Percentiles rank a stretch among this genome's conserved stretches.
Evolutionary conservation across 1,140 invertebrate species (phyloP).

Genomic region (Dinothrombium tinctorium): DNA sequence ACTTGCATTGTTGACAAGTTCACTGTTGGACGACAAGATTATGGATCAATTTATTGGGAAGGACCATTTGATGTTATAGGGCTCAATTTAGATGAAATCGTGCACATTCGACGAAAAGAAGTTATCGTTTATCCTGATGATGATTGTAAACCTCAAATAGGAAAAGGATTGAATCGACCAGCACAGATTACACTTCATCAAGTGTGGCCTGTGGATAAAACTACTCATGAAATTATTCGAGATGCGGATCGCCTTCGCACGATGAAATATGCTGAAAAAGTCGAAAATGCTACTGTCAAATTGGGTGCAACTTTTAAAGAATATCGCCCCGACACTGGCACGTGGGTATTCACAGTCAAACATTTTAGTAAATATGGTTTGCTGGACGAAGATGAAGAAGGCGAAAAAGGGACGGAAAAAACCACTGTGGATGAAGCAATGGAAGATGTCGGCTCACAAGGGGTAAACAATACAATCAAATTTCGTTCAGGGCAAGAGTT

Average conservation of each 20-base stretch:
- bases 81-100: constrained; percentile 64
- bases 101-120: constrained; percentile 35
- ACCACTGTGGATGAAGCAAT: neutral
- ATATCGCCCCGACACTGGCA: constrained; percentile 78
- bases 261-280: constrained; percentile 66
- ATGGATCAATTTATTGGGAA: constrained; percentile 73
- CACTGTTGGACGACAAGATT: constrained; percentile 63
- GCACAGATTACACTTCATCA: constrained; percentile 75
- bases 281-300: constrained; percentile 57
- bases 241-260: constrained; percentile 42
- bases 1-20: constrained; percentile 68
- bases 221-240: constrained; percentile 47
- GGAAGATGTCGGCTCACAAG: neutral
- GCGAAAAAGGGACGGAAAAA: constrained; percentile 24
- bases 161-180: constrained; percentile 62
- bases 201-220: constrained; percentile 82
- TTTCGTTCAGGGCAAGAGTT: neutral
- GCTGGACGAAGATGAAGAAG: constrained; percentile 67
- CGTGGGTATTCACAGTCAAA: constrained; percentile 60
- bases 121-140: constrained; percentile 39
- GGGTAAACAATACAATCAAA: neutral
- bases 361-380: constrained; percentile 52
- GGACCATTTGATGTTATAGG: constrained; percentile 64
- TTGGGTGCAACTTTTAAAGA: constrained; percentile 75
- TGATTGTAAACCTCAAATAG: constrained; percentile 42